These are phyloP conservation scores for Aporophyla nigra DNA, from an alignment of 2,888 invertebrate genomes.

Conservation along the genomic window DNA sequence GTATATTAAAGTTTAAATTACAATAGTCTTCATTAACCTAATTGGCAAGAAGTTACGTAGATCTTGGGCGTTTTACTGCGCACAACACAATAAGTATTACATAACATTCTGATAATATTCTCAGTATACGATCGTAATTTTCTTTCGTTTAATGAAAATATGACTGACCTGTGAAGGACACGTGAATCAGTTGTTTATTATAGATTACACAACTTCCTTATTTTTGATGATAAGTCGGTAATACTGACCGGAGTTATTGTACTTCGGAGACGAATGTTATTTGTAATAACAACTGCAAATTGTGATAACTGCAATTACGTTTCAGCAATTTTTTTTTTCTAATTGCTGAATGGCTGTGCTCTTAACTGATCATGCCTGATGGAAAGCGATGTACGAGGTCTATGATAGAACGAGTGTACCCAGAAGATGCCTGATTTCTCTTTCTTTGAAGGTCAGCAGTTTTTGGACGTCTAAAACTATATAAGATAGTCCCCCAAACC, in stretches of 20 bases:
- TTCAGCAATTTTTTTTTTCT: background rate
- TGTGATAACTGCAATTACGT: conserved; percentile 37
- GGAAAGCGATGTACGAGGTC: too few relatives aligned
- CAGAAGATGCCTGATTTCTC: too few relatives aligned
- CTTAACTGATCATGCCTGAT: too few relatives aligned
- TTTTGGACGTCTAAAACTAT: too few relatives aligned
- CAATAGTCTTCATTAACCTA: conserved; percentile 8
- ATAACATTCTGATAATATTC: conserved; percentile 15
- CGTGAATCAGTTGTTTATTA: conserved; percentile 30
- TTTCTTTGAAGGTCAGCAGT: too few relatives aligned
- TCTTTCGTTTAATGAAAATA: conserved; percentile 32
- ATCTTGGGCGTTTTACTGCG: background rate
- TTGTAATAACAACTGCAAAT: conserved; percentile 28
- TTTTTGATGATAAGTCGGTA: conserved; percentile 22
- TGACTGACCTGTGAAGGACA: conserved; percentile 19
- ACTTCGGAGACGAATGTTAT: conserved; percentile 20
- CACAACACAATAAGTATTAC: conserved; percentile 15
- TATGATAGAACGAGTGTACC: too few relatives aligned
- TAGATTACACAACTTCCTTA: conserved; percentile 39
- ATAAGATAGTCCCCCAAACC: too few relatives aligned
- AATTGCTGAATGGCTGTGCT: too few relatives aligned
- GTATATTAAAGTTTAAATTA: background rate
- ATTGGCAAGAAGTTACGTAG: conserved; percentile 3
- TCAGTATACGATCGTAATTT: conserved; percentile 14
- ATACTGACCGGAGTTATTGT: conserved; percentile 13